Percentiles rank a stretch among this genome's conserved stretches.
Conservation (phyloP, 2,113 vertebrate genomes). For the Myrmecobius fasciatus region DNA sequence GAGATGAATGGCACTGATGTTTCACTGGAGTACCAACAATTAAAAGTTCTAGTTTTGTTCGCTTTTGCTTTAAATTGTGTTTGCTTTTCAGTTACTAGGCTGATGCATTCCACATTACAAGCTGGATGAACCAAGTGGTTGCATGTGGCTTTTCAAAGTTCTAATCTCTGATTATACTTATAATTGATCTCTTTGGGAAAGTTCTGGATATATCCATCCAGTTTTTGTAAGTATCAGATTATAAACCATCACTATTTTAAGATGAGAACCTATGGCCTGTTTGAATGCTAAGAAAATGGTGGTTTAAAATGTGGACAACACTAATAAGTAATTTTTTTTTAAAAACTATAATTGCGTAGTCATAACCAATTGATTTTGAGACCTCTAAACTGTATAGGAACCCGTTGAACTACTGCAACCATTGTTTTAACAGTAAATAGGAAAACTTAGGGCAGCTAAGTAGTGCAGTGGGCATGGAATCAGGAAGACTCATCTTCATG, state of each 20-base stretch:
- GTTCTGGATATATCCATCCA: constrained; percentile 2
- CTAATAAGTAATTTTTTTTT: too few species aligned
- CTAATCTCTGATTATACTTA: constrained; percentile 25
- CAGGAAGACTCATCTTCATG: too few species aligned
- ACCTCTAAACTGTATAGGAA: background rate
- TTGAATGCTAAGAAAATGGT: too few species aligned
- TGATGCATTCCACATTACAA: background rate
- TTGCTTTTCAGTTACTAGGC: background rate
- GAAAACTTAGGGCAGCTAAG: background rate
- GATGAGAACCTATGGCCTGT: background rate
- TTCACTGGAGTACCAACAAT: constrained; percentile 1
- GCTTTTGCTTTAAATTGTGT: background rate
- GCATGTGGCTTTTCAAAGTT: background rate
- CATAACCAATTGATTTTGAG: too few species aligned
- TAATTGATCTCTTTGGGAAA: background rate
- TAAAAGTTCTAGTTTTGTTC: background rate
- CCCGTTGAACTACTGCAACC: background rate
- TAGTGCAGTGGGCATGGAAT: too few species aligned
- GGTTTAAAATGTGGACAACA: too few species aligned
- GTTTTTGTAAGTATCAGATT: background rate
- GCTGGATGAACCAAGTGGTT: background rate
- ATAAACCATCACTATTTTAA: constrained; percentile 5
- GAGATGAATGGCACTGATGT: background rate
- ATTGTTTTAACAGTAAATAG: background rate
- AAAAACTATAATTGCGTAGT: too few species aligned